A percentile compares a stretch with the other conserved stretches of the same genome.
Evolutionary conservation across 53 echinoderm and acorn worm genomes (phyloP).

Genomic region (Zoroaster sp.): DNA sequence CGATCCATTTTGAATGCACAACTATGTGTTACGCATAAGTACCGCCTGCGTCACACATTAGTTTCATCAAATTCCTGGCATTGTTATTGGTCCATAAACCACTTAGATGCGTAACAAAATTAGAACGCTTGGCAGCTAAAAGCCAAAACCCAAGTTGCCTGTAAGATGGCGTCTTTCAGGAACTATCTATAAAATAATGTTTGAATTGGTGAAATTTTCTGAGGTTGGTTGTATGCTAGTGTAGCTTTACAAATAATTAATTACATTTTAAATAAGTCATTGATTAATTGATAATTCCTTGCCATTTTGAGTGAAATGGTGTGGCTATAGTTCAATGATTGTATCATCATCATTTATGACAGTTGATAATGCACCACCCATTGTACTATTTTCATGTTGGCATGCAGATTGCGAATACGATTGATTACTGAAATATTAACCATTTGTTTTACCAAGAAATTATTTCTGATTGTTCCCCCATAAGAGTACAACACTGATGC

Average conservation of each 20-base stretch:
- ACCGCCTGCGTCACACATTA: not conserved
- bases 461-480: not conserved
- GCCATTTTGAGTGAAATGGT: not conserved
- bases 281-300: too few relatives aligned
- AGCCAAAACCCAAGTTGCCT: not conserved
- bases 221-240: too few relatives aligned
- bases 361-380: not conserved
- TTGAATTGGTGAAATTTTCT: not conserved
- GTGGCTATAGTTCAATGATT: not conserved
- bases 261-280: too few relatives aligned
- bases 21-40: not conserved
- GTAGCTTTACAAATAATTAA: too few relatives aligned
- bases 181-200: not conserved
- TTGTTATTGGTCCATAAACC: not conserved
- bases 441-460: not conserved
- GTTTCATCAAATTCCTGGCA: not conserved
- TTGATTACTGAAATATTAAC: not conserved
- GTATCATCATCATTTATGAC: not conserved
- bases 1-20: not conserved
- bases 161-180: not conserved
- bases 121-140: not conserved
- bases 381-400: not conserved
- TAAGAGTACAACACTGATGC: not conserved
- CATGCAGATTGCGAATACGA: too few relatives aligned
- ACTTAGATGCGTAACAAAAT: not conserved